Evolutionary conservation across 2,113 vertebrate species (phyloP), one percentile per base, ranked within the genome.

Genomic region (Brachyhypopomus gauderio): DNA sequence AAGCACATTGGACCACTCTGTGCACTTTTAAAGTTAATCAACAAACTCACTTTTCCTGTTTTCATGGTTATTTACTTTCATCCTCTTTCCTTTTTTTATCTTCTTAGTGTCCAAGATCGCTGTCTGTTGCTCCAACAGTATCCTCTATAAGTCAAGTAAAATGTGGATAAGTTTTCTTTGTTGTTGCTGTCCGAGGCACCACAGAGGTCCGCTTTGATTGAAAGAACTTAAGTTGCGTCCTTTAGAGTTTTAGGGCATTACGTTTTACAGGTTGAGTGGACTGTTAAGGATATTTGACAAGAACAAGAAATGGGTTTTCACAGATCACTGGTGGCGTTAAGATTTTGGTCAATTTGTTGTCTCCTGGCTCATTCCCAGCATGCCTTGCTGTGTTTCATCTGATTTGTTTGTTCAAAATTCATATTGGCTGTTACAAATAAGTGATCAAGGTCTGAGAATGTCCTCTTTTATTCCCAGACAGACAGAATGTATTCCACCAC

Each of bases 11-110:
- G 77, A 55, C 69, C 62, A 66, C 62, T 56, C 30, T 2, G 27
- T 45, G 19, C 48, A 22, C 60, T 81, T 41, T 60, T 5, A 67
- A 38, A 38, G 72, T 38, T 71, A 71, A 62, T 73, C 62, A 41
- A 69, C 66, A 25, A 27, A 45, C 66, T 38, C 45, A n/a, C 52
- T 62, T 77, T 87, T 82, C 78, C 79, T 74, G 59, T 12, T 25
- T 16, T 27, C n/a, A 11, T 9, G 4, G 1, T 9, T 20, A 1
- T 30, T 38, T 9, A 63, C 23, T 85, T 67, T 83, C n/a, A 52
- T 30, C 23, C 7, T 62, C 60, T 36, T 59, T 5, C 30, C 8
- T 27, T 73, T 12, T 34, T 3, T 19, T 0, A 20, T 11, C 16
- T 6, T 27, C 16, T 30, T 0, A 12, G 27, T 38, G 74, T 70